A percentile compares a stretch with the other conserved stretches of the same genome.
These are phyloP conservation scores for Dasyornis broadbenti DNA, from an alignment of 2,113 vertebrate genomes.

Conservation along the genomic window DNA sequence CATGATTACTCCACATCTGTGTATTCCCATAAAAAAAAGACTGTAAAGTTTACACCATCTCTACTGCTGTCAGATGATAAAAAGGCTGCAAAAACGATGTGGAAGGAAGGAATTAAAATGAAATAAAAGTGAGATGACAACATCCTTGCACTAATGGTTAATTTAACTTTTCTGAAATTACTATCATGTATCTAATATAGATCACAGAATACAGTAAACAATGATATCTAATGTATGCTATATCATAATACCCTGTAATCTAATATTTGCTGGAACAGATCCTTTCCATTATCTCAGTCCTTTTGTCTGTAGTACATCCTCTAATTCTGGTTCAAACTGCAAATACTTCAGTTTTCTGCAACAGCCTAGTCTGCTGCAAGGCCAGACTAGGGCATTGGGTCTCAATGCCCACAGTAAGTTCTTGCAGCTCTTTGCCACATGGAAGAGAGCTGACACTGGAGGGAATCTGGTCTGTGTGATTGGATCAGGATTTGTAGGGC, in stretches of 20 bases:
- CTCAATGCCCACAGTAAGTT: not conserved
- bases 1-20: not conserved
- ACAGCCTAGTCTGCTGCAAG: not conserved
- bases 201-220: not conserved
- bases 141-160: not conserved
- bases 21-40: not conserved
- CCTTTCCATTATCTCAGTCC: not conserved
- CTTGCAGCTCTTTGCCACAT: not conserved
- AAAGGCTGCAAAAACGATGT: not conserved
- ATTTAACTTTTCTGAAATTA: not conserved
- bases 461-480: not conserved
- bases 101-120: not conserved
- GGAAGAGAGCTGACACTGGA: not conserved
- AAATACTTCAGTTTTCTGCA: not conserved
- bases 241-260: not conserved
- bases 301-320: not conserved
- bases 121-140: not conserved
- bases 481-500: not conserved
- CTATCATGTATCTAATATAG: not conserved
- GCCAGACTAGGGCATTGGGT: too few species aligned
- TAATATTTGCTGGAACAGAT: not conserved
- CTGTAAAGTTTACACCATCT: not conserved
- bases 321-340: not conserved
- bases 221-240: not conserved
- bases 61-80: not conserved